These are phyloP conservation scores for Diceros bicornis DNA, from an alignment of 2,797 vertebrate genomes.

Conservation along the genomic window DNA sequence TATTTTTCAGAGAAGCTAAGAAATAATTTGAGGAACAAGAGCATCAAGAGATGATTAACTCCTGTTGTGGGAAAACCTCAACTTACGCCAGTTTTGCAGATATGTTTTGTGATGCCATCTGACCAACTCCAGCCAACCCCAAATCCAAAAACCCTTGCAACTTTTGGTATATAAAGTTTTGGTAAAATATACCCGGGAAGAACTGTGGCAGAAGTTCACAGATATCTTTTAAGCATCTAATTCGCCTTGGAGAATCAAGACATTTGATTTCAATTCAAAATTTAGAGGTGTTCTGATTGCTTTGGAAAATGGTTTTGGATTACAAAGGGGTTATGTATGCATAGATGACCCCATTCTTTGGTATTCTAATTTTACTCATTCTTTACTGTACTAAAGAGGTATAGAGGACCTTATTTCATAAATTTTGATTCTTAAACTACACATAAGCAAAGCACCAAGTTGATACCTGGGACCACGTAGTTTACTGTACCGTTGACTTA, in stretches of 20 bases:
- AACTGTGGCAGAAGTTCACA: not conserved
- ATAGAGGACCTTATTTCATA: not conserved
- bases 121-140: not conserved
- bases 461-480: not conserved
- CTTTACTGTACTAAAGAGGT: not conserved
- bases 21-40: not conserved
- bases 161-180: not conserved
- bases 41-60: not conserved
- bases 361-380: not conserved
- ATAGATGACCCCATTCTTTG: not conserved
- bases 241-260: not conserved
- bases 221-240: not conserved
- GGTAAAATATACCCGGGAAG: not conserved
- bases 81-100: not conserved
- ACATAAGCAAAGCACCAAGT: not conserved
- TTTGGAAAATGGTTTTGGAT: not conserved
- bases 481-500: constrained; percentile 2
- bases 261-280: constrained; percentile 19
- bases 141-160: not conserved
- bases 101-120: not conserved
- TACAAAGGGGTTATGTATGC: not conserved
- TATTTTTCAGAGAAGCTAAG: not conserved
- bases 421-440: not conserved
- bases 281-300: not conserved
- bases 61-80: not conserved